Conservation (phyloP, 2,113 vertebrate species). For the Psettodes erumei region DNA sequence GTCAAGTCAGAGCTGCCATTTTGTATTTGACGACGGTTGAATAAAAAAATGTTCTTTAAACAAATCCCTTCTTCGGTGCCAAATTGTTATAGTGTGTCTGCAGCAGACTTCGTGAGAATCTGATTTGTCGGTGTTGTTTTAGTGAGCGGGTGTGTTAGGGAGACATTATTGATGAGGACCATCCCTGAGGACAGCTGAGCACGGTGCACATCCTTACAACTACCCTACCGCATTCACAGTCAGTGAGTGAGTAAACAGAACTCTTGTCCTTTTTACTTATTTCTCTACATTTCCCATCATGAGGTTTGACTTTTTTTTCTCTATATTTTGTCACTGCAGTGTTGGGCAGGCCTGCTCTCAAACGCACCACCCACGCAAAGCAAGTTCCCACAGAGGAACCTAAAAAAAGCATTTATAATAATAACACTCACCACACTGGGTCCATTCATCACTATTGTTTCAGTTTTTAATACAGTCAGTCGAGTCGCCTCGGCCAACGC, state of each 20-base stretch:
- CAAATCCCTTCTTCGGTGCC: neutral
- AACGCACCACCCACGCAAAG: conserved; percentile 33
- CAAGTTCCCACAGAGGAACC: conserved; percentile 32
- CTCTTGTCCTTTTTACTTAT: too few relatives aligned
- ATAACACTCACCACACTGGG: conserved; percentile 7
- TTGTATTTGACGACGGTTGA: conserved; percentile 11
- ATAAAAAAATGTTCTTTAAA: neutral
- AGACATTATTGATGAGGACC: conserved; percentile 56
- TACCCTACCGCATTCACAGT: neutral
- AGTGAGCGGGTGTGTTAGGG: conserved; percentile 32
- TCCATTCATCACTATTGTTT: conserved; percentile 2
- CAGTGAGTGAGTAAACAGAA: too few relatives aligned
- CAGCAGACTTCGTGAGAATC: conserved; percentile 39
- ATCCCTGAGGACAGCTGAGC: conserved; percentile 42
- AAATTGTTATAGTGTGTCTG: conserved; percentile 14
- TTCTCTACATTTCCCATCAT: neutral
- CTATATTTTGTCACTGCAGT: conserved; percentile 26
- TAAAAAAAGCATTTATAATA: conserved; percentile 21
- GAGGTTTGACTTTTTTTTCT: conserved; percentile 22
- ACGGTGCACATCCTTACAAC: neutral
- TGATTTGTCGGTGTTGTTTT: conserved; percentile 62
- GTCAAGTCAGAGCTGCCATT: neutral
- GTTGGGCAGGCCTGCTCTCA: conserved; percentile 5
- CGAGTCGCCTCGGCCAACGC: neutral
- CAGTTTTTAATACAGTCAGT: conserved; percentile 9